Evolutionary conservation across 2,797 vertebrate genomes (phyloP), one percentile per base, ranked within the genome.

Genomic region (Sebastolobus altivelis): DNA sequence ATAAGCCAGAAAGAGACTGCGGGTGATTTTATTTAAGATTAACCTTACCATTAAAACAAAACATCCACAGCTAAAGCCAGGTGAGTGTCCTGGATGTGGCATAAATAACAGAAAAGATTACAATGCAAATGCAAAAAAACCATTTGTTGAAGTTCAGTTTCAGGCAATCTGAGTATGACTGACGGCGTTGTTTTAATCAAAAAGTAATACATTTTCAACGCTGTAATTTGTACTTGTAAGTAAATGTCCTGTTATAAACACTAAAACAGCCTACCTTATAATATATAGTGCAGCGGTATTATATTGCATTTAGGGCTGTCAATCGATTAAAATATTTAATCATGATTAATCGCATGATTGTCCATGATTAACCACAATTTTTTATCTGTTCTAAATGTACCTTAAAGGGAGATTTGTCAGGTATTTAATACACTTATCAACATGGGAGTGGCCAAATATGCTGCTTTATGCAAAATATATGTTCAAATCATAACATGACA

Each of bases 311-410:
- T 16, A 43, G 40, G 6, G 40, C 40, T 43, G 40, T 7, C 40
- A 43, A 16, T 43, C 40, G 40, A 43, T 43, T 43, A 7, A 43
- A 43, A 43, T 43, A 43, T 43, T 43, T 43, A 43, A 43, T 43
- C 14, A 14, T 7, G 14, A 43, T 43, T 43, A 43, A 43, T 14
- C 38, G 38, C 38, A 40, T 40, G 38, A 40, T 40, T 40, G 38
- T 40, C 38, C 38, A 40, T 40, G 38, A 40, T 40, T 40, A 40
- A 43, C 6, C 6, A 6, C 14, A 43, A 3, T 43, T 43, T 43
- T 43, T 43, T 16, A 43, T 43, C 0, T 16, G 40, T 43, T 0
- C 40, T 0, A 43, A 43, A 43, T 0, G 43, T 46, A 46, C 0
- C 43, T 18, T 46, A 46, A 46, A 46, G 0, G 43, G 6, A 46